phyloP scores from a whole-genome alignment of 2,113 vertebrate species.

The Thermophis baileyi region DNA sequence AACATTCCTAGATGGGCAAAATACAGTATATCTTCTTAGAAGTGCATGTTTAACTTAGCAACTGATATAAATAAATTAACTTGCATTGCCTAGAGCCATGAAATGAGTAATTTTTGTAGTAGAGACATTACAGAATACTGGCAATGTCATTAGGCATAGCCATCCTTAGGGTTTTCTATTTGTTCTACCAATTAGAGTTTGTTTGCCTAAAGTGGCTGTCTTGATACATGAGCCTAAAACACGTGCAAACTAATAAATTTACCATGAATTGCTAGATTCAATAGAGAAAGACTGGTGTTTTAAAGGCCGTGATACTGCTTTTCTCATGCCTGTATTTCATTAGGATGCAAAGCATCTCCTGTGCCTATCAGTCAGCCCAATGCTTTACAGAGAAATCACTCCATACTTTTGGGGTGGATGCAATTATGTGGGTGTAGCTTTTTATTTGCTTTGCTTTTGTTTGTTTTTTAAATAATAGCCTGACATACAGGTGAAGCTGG shows the following conservation, averaged over 20 bases:
- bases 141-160: conserved; percentile 57
- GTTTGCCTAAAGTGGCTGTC: conserved; percentile 63
- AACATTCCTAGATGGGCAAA: conserved; percentile 50
- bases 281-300: conserved; percentile 32
- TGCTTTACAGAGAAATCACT: conserved; percentile 1
- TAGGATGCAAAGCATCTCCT: conserved; percentile 35
- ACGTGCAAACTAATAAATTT: conserved; percentile 60
- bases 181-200: conserved; percentile 67
- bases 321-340: conserved; percentile 19
- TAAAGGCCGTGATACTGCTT: not conserved
- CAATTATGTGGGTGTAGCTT: not conserved
- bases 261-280: conserved; percentile 61
- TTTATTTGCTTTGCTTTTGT: not conserved
- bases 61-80: conserved; percentile 57
- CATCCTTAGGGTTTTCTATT: conserved; percentile 65
- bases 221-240: conserved; percentile 58
- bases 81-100: conserved; percentile 54
- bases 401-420: not conserved
- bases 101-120: conserved; percentile 61
- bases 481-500: not conserved
- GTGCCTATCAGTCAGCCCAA: conserved; percentile 33
- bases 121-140: conserved; percentile 38
- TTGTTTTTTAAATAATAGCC: not conserved
- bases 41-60: conserved; percentile 47
- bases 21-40: conserved; percentile 20